Evolutionary conservation across 2,797 vertebrate genomes (phyloP), one percentile per base, ranked within the genome.

Genomic region (Alectoris magna): DNA sequence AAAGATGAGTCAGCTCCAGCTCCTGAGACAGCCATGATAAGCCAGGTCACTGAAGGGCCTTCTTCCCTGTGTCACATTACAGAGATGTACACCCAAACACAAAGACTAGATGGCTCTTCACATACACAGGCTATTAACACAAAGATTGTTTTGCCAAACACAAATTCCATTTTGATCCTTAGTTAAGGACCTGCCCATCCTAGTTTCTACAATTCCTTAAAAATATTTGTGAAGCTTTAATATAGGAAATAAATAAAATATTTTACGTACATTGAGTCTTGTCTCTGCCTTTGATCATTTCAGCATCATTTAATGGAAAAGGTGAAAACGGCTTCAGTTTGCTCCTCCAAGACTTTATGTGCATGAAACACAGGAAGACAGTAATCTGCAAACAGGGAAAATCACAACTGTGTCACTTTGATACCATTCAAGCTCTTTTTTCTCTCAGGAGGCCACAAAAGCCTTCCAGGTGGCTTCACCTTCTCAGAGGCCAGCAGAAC

Each of bases 91-190:
- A 1, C 1, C 0, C 39, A 12, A 69, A 10, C 12, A 21, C 3
- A 2, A 38, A 5, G 23, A 26, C 1, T 1, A 1, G 12, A n/a
- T 6, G 27, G 9, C 1, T 39, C 12, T 44, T 27, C 13, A 22
- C 43, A 15, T 3, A 12, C 0, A 0, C 2, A 1, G 5, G 11
- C 24, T 29, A 6, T 10, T 26, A 59, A 29, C 2, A 4, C 1
- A 7, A 14, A 6, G 13, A 14, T 49, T 58, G 12, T 3, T 36
- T 41, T 31, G 21, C 31, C 24, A 12, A 84, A 77, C 9, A 17
- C 14, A 41, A 72, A 36, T 8, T 15, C 31, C 12, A 15, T 5
- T 78, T 22, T n/a, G 3, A 31, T 60, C 49, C 6, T 38, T 63
- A 6, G 31, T n/a, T 19, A 41, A 24, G n/a, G 38, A 10, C 7